Base-by-base conservation (phyloP, 2,797 vertebrate genomes). In the Mus spretus region DNA sequence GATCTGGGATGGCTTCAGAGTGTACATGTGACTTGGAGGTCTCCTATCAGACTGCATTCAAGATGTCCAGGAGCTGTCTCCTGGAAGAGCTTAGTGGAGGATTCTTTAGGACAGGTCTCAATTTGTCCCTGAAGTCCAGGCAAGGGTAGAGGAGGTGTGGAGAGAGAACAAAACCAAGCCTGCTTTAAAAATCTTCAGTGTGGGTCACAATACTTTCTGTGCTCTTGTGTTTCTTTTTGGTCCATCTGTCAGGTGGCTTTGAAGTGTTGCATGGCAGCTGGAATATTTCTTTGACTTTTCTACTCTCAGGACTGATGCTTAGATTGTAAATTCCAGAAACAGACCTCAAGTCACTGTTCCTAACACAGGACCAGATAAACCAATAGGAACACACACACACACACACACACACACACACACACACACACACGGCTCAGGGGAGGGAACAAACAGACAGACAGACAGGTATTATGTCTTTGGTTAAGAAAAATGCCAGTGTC, bases 331-430 rank as follows among this genome's bases (percentile, higher is more conserved):
- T 94, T 93, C 61, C 65, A 28, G 85, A 96, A 95, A 85, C 72
- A 31, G 87, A 63, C 37, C 37, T 34, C 11, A 95, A 94, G 37
- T 97, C 95, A 97, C 95, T 98, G 96, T 96, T 91, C 93, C 93
- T 97, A 95, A 95, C 15, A 53, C 75, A 83, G 77, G 0, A 3
- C 84, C 50, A 50, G 96, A 61, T 67, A 80, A 13, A 50, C 34
- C 65, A 75, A 95, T 70, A 61, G 13, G 72, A 77, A 82, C 70
- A 82, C 67, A 70, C 15, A n/a, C 14, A n/a, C 67, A 19, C 14
- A 7, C 65, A n/a, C 5, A 17, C 14, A n/a, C 31, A 70, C 63
- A 70, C 65, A 70, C 65, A 70, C 14, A 70, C 65, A 34, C 24
- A 67, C 63, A 63, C 61, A 55, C 50, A 50, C 11, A 50, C 53